These are phyloP conservation scores for Caenorhabditis sp. DNA, from an alignment of 2,888 invertebrate genomes.

Conservation along the genomic window DNA sequence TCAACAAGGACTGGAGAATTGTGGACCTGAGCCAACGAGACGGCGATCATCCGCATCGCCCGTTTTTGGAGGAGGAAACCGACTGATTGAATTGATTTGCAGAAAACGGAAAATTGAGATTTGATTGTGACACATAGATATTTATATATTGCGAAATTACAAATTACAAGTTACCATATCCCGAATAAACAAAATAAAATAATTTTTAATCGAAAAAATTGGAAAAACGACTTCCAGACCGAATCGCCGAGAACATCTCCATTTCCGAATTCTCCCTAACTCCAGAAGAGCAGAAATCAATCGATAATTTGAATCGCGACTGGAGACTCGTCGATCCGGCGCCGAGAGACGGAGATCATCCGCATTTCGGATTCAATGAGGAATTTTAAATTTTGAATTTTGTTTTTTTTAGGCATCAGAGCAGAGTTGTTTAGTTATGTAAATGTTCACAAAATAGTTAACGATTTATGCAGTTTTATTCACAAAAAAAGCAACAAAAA, in stretches of 20 bases:
- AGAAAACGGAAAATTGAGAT: no score
- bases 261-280: slow-evolving; percentile 83
- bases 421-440: no score
- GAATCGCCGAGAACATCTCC: slow-evolving; percentile 82
- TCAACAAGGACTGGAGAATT: slow-evolving; percentile 71
- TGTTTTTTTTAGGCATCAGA: no score
- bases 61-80: slow-evolving; percentile 69
- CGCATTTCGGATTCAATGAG: slow-evolving; percentile 70
- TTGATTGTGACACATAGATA: no score
- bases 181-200: no score
- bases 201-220: not conserved
- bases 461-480: no score
- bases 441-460: no score
- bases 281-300: slow-evolving; percentile 78
- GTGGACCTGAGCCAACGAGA: slow-evolving; percentile 71
- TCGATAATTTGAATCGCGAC: slow-evolving; percentile 65
- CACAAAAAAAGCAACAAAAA: no score
- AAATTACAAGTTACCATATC: no score
- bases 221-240: slow-evolving; percentile 42
- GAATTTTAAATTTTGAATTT: slow-evolving; percentile 49
- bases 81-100: no score
- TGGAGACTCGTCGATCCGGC: slow-evolving; percentile 73
- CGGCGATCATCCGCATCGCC: slow-evolving; percentile 72
- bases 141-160: no score
- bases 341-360: slow-evolving; percentile 68